These are phyloP conservation scores for Zaprionus lineosus DNA, from an alignment of 2,888 invertebrate genomes.

Conservation along the genomic window DNA sequence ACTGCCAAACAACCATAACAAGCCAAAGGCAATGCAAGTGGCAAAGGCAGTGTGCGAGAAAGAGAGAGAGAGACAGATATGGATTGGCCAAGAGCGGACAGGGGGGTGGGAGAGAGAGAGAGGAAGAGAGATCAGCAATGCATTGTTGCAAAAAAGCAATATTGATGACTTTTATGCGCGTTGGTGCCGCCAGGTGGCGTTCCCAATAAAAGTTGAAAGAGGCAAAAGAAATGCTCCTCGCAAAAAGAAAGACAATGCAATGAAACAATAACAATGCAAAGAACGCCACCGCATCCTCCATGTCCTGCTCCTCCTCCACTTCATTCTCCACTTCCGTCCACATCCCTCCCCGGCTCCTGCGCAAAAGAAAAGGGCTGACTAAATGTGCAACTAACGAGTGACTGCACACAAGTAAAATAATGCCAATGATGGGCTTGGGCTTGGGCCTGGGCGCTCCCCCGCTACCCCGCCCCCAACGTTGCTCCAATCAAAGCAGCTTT, in stretches of 20 bases:
- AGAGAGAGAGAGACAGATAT: background rate
- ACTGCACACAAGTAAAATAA: conserved; percentile 30
- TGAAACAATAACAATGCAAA: conserved; percentile 37
- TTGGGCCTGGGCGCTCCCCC: background rate
- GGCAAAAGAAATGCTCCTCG: background rate
- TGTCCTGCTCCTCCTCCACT: too few relatives aligned
- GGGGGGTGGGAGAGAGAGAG: background rate
- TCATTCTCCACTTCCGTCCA: too few relatives aligned
- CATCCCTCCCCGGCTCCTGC: too few relatives aligned
- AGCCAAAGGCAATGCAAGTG: background rate
- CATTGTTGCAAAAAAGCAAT: conserved; percentile 73
- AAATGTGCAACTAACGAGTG: conserved; percentile 67
- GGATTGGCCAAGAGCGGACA: too few relatives aligned
- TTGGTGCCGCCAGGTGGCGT: conserved; percentile 53
- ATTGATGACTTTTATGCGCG: conserved; percentile 66
- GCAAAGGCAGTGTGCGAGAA: too few relatives aligned
- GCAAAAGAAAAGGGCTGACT: conserved; percentile 50
- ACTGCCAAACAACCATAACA: conserved; percentile 48
- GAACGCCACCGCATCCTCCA: too few relatives aligned
- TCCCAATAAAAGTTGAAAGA: background rate
- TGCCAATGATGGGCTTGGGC: conserved; percentile 8
- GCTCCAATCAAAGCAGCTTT: conserved; percentile 45
- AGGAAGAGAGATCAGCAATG: conserved; percentile 15
- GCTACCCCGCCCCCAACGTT: conserved; percentile 8
- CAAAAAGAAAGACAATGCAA: conserved; percentile 33